phyloP scores from a whole-genome alignment of 2,888 invertebrate genomes.

The Perizoma affinitatum region DNA sequence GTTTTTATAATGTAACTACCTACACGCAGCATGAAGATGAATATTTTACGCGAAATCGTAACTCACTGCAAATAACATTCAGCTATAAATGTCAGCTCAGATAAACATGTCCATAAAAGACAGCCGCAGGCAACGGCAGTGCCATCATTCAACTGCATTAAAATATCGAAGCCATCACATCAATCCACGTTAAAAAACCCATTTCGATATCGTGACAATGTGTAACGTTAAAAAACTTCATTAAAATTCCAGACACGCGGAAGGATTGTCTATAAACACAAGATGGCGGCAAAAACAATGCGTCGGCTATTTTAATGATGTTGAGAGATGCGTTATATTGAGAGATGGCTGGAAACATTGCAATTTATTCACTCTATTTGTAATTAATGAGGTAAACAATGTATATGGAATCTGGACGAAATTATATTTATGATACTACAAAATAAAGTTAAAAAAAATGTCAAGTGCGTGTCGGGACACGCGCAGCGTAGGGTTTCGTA shows the following conservation, averaged over 20 bases:
- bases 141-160: constrained; percentile 12
- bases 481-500: no score
- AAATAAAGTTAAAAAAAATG: no score
- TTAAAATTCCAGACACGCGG: constrained; percentile 58
- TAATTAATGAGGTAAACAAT: no score
- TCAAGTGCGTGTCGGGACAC: no score
- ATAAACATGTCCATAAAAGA: constrained; percentile 20
- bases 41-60: constrained; percentile 17
- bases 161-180: constrained; percentile 18
- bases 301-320: constrained; percentile 35
- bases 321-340: constrained; percentile 24
- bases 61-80: constrained; percentile 14
- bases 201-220: constrained; percentile 41
- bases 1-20: no score
- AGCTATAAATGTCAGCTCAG: constrained; percentile 16
- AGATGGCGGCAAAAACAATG: constrained; percentile 50
- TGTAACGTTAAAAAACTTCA: constrained; percentile 52
- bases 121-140: constrained; percentile 7
- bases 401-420: no score
- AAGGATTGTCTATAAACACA: constrained; percentile 42
- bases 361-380: not conserved
- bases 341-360: constrained; percentile 8
- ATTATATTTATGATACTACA: no score
- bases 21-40: not conserved
- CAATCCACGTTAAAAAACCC: constrained; percentile 36